Evolutionary conservation across 2,888 invertebrate species (phyloP).

Genomic region (Agrilus mali): DNA sequence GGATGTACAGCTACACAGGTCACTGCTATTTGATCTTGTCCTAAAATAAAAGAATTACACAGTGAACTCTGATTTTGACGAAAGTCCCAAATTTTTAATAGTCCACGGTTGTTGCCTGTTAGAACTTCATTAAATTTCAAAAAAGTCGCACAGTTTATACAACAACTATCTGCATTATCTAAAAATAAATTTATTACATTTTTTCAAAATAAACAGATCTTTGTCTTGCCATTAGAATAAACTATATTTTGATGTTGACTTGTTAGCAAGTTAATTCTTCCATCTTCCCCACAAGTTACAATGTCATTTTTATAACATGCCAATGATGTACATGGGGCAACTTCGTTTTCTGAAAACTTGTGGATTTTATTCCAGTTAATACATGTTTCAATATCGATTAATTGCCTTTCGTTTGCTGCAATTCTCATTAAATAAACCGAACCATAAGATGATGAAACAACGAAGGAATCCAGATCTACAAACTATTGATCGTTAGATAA

Average conservation of each 20-base stretch:
- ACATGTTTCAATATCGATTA: slow-evolving; percentile 44
- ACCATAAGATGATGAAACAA: slow-evolving; percentile 54
- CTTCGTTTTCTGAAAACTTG: slow-evolving; percentile 39
- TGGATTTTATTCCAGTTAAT: slow-evolving; percentile 56
- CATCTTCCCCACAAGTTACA: slow-evolving; percentile 78
- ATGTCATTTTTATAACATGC: slow-evolving; percentile 66
- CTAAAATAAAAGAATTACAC: slow-evolving; percentile 57
- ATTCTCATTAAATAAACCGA: slow-evolving; percentile 53
- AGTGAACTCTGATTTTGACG: slow-evolving; percentile 51
- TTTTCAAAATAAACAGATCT: background rate
- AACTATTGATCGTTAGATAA: too few relatives aligned
- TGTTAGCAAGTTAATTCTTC: slow-evolving; percentile 47
- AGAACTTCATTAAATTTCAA: slow-evolving; percentile 61
- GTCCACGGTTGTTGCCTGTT: slow-evolving; percentile 77
- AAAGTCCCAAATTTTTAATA: slow-evolving; percentile 83
- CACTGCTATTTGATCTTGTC: slow-evolving; percentile 60
- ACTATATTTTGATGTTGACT: slow-evolving; percentile 37
- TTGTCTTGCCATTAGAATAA: slow-evolving; percentile 36
- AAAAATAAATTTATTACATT: slow-evolving; percentile 14
- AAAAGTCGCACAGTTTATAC: slow-evolving; percentile 64
- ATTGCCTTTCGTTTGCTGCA: slow-evolving; percentile 42
- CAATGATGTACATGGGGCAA: slow-evolving; percentile 64
- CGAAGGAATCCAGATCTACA: slow-evolving; percentile 51
- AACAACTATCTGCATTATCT: slow-evolving; percentile 71
- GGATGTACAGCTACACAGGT: slow-evolving; percentile 74